A percentile compares a stretch with the other conserved stretches of the same genome.
Conservation (phyloP, 37 sponge, comb jelly and placozoan species). For the Beroe ovata region DNA sequence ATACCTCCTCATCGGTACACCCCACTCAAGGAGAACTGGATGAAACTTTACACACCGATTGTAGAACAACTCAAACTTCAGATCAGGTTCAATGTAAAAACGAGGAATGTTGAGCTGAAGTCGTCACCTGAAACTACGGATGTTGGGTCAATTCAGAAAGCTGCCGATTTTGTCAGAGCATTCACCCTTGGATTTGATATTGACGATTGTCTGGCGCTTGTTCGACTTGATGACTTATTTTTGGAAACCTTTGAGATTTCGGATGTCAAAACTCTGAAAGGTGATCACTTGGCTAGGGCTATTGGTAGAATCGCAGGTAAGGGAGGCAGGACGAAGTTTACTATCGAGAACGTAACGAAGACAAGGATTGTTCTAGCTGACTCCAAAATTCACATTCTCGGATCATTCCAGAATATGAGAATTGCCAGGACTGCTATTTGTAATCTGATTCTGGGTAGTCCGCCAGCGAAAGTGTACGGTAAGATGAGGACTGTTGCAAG, state of each 20-base stretch:
- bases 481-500: slow-evolving; percentile 89
- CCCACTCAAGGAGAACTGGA: slow-evolving; percentile 99
- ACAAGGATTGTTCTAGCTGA: slow-evolving; percentile 97
- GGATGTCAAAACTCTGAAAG: slow-evolving; percentile 90
- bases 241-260: slow-evolving; percentile 92
- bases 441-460: slow-evolving; percentile 92
- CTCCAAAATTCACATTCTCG: slow-evolving; percentile 97
- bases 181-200: slow-evolving; percentile 95
- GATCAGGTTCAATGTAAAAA: slow-evolving; percentile 90
- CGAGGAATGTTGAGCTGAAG: slow-evolving; percentile 90
- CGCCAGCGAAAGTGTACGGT: slow-evolving; percentile 98
- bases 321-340: slow-evolving; percentile 99
- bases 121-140: slow-evolving; percentile 87
- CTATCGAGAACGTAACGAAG: slow-evolving; percentile 99
- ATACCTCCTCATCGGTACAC: slow-evolving; percentile 70
- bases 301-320: slow-evolving; percentile 98
- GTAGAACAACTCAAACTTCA: slow-evolving; percentile 97
- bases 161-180: slow-evolving; percentile 92
- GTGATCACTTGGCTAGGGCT: slow-evolving; percentile 96
- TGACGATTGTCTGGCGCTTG: slow-evolving; percentile 94
- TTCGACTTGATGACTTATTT: slow-evolving; percentile 94
- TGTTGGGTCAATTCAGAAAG: slow-evolving; percentile 92
- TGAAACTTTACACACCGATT: slow-evolving; percentile 98
- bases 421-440: slow-evolving; percentile 95
- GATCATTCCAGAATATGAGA: slow-evolving; percentile 95